Conservation (phyloP, 2,888 invertebrate genomes). For the Agriopis aurantiaria region DNA sequence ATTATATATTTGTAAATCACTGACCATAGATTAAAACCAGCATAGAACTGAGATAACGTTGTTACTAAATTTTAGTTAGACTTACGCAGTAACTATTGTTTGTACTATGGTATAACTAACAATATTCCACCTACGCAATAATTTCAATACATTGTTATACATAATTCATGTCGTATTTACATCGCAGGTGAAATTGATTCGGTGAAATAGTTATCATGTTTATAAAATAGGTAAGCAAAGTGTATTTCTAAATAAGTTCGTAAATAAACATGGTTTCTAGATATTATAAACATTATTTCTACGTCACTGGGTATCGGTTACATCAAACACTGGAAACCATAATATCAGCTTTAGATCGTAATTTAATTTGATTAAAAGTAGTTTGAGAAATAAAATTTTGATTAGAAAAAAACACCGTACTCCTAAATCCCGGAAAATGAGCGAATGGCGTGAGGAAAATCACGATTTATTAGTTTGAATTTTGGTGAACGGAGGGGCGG, state of each 20-base stretch:
- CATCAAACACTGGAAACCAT: constrained; percentile 1
- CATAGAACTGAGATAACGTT: constrained; percentile 19
- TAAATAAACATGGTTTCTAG: constrained; percentile 25
- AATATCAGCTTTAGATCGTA: neutral
- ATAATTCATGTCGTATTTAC: constrained; percentile 19
- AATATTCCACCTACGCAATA: constrained; percentile 20
- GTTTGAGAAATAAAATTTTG: constrained; percentile 13
- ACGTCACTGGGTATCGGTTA: constrained; percentile 4
- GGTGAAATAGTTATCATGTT: constrained; percentile 32
- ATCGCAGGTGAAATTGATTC: constrained; percentile 32
- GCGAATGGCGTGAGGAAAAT: constrained; percentile 54
- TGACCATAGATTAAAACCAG: neutral
- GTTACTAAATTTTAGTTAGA: constrained; percentile 1
- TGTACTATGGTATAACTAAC: neutral
- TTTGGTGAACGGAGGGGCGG: constrained; percentile 47
- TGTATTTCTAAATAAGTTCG: constrained; percentile 7
- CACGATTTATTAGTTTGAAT: constrained; percentile 52
- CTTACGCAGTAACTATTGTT: neutral
- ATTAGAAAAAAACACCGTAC: constrained; percentile 13
- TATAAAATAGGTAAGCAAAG: constrained; percentile 12
- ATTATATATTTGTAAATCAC: too few species aligned
- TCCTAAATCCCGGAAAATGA: constrained; percentile 43
- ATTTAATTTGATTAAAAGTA: neutral
- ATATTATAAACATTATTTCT: constrained; percentile 1
- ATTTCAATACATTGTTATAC: constrained; percentile 15